A percentile compares a stretch with the other conserved stretches of the same genome.
These are phyloP conservation scores for Stratiolaelaps scimitus DNA, from an alignment of 1,140 invertebrate genomes.

Conservation along the genomic window DNA sequence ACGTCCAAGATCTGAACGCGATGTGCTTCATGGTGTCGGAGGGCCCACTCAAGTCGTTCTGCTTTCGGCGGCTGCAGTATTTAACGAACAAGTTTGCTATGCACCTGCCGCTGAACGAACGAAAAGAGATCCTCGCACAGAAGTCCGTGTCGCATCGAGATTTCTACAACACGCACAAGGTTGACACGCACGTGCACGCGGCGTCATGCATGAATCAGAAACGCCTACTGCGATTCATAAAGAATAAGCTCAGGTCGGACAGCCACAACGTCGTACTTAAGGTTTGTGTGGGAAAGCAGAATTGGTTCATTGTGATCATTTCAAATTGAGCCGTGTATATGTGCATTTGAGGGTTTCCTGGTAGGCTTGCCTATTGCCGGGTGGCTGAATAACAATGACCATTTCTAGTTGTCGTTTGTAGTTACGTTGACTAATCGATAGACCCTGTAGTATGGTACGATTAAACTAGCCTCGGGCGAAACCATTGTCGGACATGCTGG, in stretches of 20 bases:
- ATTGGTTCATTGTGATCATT: too few species aligned
- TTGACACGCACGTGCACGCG: slow-evolving; percentile 98
- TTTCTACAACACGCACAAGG: slow-evolving; percentile 97
- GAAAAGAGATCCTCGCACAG: slow-evolving; percentile 89
- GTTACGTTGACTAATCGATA: too few species aligned
- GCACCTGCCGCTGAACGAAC: slow-evolving; percentile 88
- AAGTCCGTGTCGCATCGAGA: slow-evolving; percentile 94
- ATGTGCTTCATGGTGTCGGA: slow-evolving; percentile 89
- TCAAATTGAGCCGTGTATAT: too few species aligned
- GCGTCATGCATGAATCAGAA: slow-evolving; percentile 99
- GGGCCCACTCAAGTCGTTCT: slow-evolving; percentile 94
- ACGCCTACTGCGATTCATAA: slow-evolving; percentile 92
- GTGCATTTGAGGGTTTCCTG: too few species aligned
- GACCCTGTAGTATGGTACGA: too few species aligned
- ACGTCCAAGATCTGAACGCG: slow-evolving; percentile 66
- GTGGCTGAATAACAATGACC: too few species aligned
- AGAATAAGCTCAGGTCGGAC: slow-evolving; percentile 87
- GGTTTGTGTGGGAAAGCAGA: slow-evolving; percentile 36
- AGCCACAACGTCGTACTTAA: slow-evolving; percentile 71
- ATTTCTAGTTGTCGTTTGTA: too few species aligned
- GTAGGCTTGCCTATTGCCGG: too few species aligned
- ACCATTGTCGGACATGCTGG: too few species aligned
- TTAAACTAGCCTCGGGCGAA: too few species aligned
- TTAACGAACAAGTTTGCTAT: slow-evolving; percentile 92
- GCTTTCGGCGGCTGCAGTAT: slow-evolving; percentile 87